Evolutionary conservation across 2,113 vertebrate species (phyloP).

Genomic region (Pseudopipra pipra): DNA sequence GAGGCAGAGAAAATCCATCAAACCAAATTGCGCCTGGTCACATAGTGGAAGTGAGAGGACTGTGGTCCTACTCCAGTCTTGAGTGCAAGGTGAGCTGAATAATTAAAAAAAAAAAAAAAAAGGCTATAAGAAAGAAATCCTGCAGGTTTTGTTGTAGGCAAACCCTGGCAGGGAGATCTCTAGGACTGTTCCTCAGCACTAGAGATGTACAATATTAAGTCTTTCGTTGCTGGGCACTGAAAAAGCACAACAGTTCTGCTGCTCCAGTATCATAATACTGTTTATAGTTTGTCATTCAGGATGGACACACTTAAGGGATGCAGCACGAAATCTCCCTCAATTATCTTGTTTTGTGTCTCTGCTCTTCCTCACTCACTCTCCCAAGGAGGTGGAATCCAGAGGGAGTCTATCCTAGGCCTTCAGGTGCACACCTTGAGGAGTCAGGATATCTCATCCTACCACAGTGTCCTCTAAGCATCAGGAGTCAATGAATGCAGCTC

Average conservation of each 20-base stretch:
- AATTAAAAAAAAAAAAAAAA: background rate
- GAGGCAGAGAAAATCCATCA: background rate
- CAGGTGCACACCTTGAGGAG: background rate
- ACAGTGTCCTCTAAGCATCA: background rate
- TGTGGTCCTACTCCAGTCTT: background rate
- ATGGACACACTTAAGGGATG: background rate
- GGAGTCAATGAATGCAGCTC: background rate
- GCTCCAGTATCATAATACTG: background rate
- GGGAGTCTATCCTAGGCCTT: background rate
- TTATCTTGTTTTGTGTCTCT: background rate
- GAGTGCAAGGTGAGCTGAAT: background rate
- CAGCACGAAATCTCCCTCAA: background rate
- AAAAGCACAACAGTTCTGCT: background rate
- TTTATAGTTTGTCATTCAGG: background rate
- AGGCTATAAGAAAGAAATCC: background rate
- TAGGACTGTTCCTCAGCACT: background rate
- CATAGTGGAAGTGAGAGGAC: background rate
- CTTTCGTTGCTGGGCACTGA: background rate
- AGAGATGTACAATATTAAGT: background rate
- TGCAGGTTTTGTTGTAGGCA: background rate
- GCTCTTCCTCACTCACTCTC: background rate
- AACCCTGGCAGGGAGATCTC: background rate
- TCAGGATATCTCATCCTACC: background rate
- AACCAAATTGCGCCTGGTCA: background rate
- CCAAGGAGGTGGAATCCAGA: background rate